These are phyloP conservation scores for Zhuqinia jingwanae DNA, from an alignment of 2,888 invertebrate species.

Conservation along the genomic window DNA sequence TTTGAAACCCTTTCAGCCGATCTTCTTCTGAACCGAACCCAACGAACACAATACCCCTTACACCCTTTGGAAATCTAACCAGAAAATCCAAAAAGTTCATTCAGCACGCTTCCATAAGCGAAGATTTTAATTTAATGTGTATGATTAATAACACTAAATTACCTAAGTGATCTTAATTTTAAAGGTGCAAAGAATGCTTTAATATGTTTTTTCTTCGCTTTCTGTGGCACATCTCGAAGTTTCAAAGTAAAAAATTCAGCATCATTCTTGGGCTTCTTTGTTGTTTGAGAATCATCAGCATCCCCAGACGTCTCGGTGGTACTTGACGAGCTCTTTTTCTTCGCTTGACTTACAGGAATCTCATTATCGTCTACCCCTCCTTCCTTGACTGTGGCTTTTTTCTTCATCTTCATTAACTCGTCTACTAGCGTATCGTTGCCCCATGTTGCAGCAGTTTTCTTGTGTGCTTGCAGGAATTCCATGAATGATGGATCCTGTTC, in stretches of 20 bases:
- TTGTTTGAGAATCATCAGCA: conserved; percentile 25
- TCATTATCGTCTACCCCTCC: conserved; percentile 80
- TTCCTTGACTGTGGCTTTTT: conserved; percentile 70
- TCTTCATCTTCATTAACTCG: conserved; percentile 76
- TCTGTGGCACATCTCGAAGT: conserved; percentile 89
- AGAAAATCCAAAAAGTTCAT: neutral
- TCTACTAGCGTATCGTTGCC: conserved; percentile 77
- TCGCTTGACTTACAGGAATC: conserved; percentile 79
- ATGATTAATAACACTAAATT: no score
- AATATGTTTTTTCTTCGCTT: conserved; percentile 90
- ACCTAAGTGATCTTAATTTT: conserved; percentile 88
- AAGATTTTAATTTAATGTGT: neutral
- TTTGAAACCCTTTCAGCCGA: conserved; percentile 89
- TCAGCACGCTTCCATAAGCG: no score
- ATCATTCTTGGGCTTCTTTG: conserved; percentile 78
- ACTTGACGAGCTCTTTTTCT: neutral
- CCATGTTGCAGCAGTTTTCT: conserved; percentile 81
- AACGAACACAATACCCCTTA: conserved; percentile 94
- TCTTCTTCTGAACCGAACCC: conserved; percentile 92
- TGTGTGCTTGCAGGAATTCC: conserved; percentile 94
- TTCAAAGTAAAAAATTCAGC: conserved; percentile 85
- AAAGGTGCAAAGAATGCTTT: conserved; percentile 92
- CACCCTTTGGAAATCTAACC: conserved; percentile 85
- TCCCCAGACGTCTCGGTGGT: conserved; percentile 80
- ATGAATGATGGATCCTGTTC: conserved; percentile 94